Conservation (phyloP, 2,797 vertebrate species). For the Pitangus sulphuratus region DNA sequence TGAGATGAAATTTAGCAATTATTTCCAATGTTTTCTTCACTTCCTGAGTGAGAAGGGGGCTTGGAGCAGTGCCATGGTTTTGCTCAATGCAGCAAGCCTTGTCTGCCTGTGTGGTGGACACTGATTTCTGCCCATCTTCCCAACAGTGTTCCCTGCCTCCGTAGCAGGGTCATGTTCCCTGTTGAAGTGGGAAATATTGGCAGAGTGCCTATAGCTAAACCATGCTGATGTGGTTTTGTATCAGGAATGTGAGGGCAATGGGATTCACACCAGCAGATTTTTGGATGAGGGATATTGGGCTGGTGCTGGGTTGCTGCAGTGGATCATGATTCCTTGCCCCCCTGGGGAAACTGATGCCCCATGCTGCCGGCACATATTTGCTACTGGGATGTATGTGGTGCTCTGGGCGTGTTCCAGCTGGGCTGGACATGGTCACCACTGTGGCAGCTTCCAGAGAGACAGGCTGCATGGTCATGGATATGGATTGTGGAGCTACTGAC, state of each 20-base stretch:
- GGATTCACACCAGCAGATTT: not conserved
- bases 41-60: not conserved
- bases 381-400: not conserved
- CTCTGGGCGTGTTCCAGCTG: not conserved
- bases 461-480: not conserved
- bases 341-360: not conserved
- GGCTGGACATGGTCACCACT: rapidly evolving
- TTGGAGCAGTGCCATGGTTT: not conserved
- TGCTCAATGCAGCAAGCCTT: not conserved
- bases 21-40: not conserved
- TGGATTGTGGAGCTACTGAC: not conserved
- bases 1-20: not conserved
- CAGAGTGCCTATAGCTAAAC: not conserved
- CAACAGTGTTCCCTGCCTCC: rapidly evolving
- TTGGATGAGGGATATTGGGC: not conserved
- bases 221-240: not conserved
- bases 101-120: rapidly evolving
- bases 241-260: not conserved
- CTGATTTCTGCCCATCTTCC: not conserved
- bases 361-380: rapidly evolving
- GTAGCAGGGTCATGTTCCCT: not conserved
- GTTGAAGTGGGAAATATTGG: not conserved
- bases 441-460: not conserved
- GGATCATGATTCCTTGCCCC: rapidly evolving
- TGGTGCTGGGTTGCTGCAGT: rapidly evolving